Base-by-base conservation (phyloP, 2,888 invertebrate genomes). In the Apamea monoglypha region DNA sequence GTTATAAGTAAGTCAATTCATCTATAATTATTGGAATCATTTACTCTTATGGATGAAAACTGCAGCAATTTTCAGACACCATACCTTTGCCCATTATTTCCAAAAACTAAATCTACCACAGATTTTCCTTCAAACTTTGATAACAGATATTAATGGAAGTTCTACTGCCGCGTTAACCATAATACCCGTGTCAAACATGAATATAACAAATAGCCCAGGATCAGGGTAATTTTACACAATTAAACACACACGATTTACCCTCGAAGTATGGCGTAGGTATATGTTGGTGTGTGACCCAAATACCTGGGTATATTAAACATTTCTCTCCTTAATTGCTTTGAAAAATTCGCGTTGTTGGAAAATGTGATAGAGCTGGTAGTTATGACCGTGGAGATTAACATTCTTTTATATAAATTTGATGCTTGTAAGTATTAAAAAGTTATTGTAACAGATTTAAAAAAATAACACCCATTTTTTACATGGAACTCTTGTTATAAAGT, bases 301-400 rank as follows among this genome's bases (percentile, higher is more conserved):
- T 90, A 87, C 82, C 82, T 82, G 77, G n/a, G 73, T 80, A 77
- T 81, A 86, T 88, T 81, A 85, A 86, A 89, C 82, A 78, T 86
- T 82, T 82, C 56, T 73, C 66, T 77, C 80, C 83, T 80, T 86
- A 83, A 89, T 88, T 88, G 74, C 86, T 86, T 79, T 72, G 74
- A 87, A 84, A 88, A 89, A 85, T 74, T 77, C 77, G n/a, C 70
- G 74, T 81, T 78, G 70, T 59, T 47, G 50, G 61, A 74, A 76
- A 76, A 81, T 82, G 78, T 80, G 47, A 74, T 68, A 71, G 8
- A 72, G 73, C 59, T 69, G n/a, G 61, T 76, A 67, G 70, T 50
- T 66, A 74, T 50, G 32, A 32, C 29, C 16, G 68, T 59, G 50
- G 32, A 75, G 44, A 61, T 67, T 59, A 40, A 64, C 36, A 81